A percentile compares a stretch with the other conserved stretches of the same genome.
phyloP scores from a whole-genome alignment of 2,113 vertebrate genomes.

The Erpornis zantholeuca region DNA sequence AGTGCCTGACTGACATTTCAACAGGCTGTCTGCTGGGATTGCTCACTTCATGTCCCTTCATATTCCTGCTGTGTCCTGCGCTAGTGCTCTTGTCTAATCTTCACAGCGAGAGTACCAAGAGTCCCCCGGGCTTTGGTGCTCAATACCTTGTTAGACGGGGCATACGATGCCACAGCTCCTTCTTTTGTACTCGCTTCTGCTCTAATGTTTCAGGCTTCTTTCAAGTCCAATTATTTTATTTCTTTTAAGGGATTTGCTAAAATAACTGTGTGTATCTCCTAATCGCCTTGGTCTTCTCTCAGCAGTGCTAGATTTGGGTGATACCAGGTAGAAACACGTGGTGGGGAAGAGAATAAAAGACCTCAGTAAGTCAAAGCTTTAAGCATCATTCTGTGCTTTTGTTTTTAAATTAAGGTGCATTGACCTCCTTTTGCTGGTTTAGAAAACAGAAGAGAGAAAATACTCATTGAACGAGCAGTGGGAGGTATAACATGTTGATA shows the following conservation, averaged over 20 bases:
- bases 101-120: slow-evolving; percentile 70
- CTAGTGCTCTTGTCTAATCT: slow-evolving; percentile 83
- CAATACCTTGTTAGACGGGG: slow-evolving; percentile 83
- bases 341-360: neutral
- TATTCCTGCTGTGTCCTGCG: slow-evolving; percentile 70
- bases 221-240: neutral
- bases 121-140: slow-evolving; percentile 79
- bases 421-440: neutral
- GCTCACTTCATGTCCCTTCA: slow-evolving; percentile 69
- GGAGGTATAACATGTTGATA: neutral
- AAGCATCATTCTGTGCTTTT: neutral
- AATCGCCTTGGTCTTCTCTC: neutral
- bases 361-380: neutral
- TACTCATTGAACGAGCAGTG: neutral
- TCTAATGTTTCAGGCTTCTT: neutral
- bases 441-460: neutral
- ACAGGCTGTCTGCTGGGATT: slow-evolving; percentile 72
- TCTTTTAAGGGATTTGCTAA: neutral
- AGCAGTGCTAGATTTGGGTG: neutral
- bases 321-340: neutral
- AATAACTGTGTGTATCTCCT: neutral
- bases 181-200: neutral
- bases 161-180: neutral
- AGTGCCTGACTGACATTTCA: slow-evolving; percentile 72
- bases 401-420: neutral